These are phyloP conservation scores for Meda fulgida DNA, from an alignment of 2,797 vertebrate genomes.

Conservation along the genomic window DNA sequence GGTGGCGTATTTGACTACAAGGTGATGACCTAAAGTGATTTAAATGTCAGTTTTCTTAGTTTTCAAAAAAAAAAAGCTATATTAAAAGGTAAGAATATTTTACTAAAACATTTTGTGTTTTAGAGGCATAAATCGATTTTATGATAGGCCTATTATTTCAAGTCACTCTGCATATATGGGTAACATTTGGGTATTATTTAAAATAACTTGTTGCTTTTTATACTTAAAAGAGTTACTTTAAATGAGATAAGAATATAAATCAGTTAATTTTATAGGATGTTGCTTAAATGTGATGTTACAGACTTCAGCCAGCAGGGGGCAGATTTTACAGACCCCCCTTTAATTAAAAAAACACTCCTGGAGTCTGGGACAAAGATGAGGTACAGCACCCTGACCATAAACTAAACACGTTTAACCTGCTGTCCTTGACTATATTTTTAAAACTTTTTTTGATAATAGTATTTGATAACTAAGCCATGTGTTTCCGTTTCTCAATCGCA, in stretches of 20 bases:
- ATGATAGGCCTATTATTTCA: background rate
- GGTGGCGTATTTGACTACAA: slow-evolving; percentile 63
- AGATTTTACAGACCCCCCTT: slow-evolving; percentile 60
- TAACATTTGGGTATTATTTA: background rate
- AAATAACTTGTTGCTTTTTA: background rate
- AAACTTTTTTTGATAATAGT: slow-evolving; percentile 48
- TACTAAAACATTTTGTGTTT: background rate
- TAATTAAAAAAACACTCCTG: slow-evolving; percentile 62
- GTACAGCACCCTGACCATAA: slow-evolving; percentile 78
- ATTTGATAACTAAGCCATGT: slow-evolving; percentile 59
- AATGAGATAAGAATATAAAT: background rate
- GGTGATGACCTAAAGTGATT: slow-evolving; percentile 4
- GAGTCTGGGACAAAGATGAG: slow-evolving; percentile 72
- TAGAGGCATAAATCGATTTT: background rate
- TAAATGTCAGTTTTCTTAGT: background rate
- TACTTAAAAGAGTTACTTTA: background rate
- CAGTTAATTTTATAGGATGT: background rate
- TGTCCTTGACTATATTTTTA: background rate
- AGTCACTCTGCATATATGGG: background rate
- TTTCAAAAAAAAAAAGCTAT: background rate
- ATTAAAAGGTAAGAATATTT: background rate
- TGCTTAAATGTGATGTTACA: slow-evolving; percentile 51
- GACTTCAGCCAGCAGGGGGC: slow-evolving; percentile 74
- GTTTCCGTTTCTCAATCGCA: slow-evolving; percentile 58
- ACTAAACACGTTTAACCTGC: slow-evolving; percentile 18